A percentile compares a stretch with the other conserved stretches of the same genome.
These are phyloP conservation scores for Pachydiplax longipennis DNA, from an alignment of 2,888 invertebrate genomes.

Conservation along the genomic window DNA sequence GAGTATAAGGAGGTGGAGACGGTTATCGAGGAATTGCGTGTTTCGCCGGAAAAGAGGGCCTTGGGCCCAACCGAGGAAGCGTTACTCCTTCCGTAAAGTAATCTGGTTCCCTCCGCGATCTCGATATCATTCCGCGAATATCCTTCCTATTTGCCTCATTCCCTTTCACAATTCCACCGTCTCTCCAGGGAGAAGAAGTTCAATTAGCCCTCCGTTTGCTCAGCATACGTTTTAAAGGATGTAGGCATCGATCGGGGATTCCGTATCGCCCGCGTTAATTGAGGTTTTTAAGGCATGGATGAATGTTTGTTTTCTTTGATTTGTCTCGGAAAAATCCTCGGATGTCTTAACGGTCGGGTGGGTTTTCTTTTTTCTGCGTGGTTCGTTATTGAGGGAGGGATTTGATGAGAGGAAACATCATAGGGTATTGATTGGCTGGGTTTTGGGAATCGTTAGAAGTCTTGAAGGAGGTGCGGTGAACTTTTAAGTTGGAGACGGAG, in stretches of 20 bases:
- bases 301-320: background rate
- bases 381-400: background rate
- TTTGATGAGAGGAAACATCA: background rate
- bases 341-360: background rate
- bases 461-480: too few relatives aligned
- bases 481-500: too few relatives aligned
- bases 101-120: background rate
- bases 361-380: background rate
- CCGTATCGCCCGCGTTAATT: background rate
- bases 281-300: background rate
- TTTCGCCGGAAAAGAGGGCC: background rate
- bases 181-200: background rate
- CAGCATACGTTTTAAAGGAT: background rate
- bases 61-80: background rate
- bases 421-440: background rate
- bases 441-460: background rate
- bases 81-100: background rate
- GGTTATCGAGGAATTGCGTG: conserved; percentile 29
- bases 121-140: background rate
- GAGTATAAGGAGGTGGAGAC: background rate
- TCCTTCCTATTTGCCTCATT: background rate
- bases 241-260: background rate
- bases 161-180: background rate
- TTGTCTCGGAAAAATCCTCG: background rate
- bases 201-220: background rate